Base-by-base conservation (phyloP, 2,113 vertebrate genomes). In the Caloenas nicobarica region DNA sequence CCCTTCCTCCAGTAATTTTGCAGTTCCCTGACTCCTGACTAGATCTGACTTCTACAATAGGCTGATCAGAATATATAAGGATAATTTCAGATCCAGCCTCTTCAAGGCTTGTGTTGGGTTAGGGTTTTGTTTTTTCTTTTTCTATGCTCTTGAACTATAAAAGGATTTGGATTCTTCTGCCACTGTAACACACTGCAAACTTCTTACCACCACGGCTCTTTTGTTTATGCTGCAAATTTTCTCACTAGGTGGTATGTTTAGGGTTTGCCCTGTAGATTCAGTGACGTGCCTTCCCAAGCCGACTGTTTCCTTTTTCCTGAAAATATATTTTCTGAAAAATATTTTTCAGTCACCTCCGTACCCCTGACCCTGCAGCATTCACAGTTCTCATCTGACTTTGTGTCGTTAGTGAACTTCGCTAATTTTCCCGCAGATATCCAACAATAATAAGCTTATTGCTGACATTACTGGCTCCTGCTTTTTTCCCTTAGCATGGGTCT, bases 111-210 rank as follows among this genome's bases (percentile, higher is more conserved):
- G 8, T 64, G 10, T 58, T 81, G 18, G 24, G 25, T 68, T 76
- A 70, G 16, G 10, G 26, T 13, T 70, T 89, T 64, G 7, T 34
- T n/a, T 26, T 50, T 86, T 48, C 19, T 26, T 50, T 86, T 82
- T 61, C 33, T 4, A 2, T 51, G 40, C 8, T 65, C 40, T 69
- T 68, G 44, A 89, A 25, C 54, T 3, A 8, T 71, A 29, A 44
- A 83, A 46, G 1, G 3, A 12, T 17, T 86, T 0, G 0, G 18
- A 8, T 44, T 69, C 25, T 79, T 70, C 38, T 3, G 1, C 53
- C 9, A 13, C 29, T 72, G 25, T 70, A 76, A 58, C 29, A 31
- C 0, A 0, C n/a, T 74, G 36, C 53, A 68, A 28, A 17, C 50
- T 83, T 62, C 21, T 77, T 16, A 86, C 18, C 17, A 11, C 18